Evolutionary conservation across 2,888 invertebrate genomes (phyloP), one percentile per base, ranked within the genome.

Genomic region (Orchesellides sinensis): DNA sequence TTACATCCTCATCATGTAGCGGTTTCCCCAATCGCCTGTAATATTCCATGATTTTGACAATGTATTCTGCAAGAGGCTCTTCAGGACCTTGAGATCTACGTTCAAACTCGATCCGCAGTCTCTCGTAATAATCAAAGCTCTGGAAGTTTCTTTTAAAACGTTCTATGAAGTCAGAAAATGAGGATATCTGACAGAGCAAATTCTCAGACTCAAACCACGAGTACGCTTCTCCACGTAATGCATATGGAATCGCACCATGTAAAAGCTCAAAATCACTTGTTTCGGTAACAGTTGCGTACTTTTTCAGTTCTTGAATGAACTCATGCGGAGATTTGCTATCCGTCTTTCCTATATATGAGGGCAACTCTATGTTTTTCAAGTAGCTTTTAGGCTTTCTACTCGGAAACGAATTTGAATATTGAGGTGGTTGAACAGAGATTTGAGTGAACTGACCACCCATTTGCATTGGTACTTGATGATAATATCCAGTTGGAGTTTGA

Each of bases 341-440:
- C 1, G 1, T 14, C 17, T 40, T 45, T 2, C 73, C 73, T 1
- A 1, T 2, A 17, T 19, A 73, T 12, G 27, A 61, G 6, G 73
- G 73, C 25, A 21, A 27, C 17, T 73, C 59, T 17, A 72, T n/a
- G 14, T 72, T 59, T 52, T 29, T 69, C 5, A 63, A 17, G 35
- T 14, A 40, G 40, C n/a, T n/a, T n/a, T n/a, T n/a, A n/a, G n/a
- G n/a, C n/a, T n/a, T n/a, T n/a, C n/a, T n/a, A n/a, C n/a, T n/a
- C n/a, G n/a, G n/a, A n/a, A n/a, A n/a, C n/a, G n/a, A n/a, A n/a
- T n/a, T n/a, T n/a, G n/a, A n/a, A n/a, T n/a, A n/a, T n/a, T n/a
- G n/a, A n/a, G n/a, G n/a, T n/a, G n/a, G n/a, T n/a, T n/a, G n/a
- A n/a, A n/a, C n/a, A n/a, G n/a, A n/a, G n/a, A n/a, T n/a, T n/a